Conservation (phyloP, 2,113 vertebrate species). For the Tachuris rubrigastra region DNA sequence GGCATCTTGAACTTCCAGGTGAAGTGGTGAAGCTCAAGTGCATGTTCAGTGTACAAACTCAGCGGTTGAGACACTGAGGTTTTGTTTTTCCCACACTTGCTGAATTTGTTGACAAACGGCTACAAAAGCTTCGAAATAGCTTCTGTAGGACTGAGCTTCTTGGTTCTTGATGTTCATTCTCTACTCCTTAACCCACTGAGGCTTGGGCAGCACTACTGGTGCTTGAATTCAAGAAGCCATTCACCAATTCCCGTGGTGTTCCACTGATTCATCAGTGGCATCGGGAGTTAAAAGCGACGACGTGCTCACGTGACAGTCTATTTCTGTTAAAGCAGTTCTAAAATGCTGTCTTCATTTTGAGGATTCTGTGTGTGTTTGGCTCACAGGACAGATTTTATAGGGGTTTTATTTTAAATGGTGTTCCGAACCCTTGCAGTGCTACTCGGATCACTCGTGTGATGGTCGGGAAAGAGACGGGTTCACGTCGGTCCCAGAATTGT, state of each 20-base stretch:
- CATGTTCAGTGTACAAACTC: background rate
- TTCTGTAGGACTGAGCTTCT: background rate
- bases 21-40: background rate
- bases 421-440: background rate
- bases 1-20: background rate
- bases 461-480: background rate
- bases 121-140: background rate
- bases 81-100: background rate
- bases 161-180: background rate
- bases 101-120: background rate
- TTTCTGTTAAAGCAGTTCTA: conserved; percentile 25
- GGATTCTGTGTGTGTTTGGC: background rate
- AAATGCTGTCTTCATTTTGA: background rate
- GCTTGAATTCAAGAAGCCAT: background rate
- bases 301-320: background rate
- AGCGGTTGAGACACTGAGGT: background rate
- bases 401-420: background rate
- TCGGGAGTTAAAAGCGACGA: background rate
- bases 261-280: conserved; percentile 12
- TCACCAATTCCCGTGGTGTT: background rate
- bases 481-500: background rate
- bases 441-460: background rate
- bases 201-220: background rate
- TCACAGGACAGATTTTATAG: background rate
- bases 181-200: background rate